These are phyloP conservation scores for Drosophila sulfurigaster DNA, from an alignment of 1,140 invertebrate species.

Conservation along the genomic window DNA sequence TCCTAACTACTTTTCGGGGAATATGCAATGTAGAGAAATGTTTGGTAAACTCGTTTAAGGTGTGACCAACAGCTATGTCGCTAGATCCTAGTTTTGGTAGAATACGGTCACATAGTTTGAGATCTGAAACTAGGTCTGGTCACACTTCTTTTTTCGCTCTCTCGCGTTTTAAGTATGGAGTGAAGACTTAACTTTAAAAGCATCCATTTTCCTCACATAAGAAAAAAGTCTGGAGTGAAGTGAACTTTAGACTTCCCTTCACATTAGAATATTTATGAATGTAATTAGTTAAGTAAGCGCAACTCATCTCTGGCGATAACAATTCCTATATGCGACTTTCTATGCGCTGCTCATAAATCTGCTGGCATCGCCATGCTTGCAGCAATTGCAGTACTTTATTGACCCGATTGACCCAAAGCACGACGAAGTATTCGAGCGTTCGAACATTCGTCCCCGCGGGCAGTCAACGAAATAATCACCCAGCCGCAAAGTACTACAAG, in stretches of 20 bases:
- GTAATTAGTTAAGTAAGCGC: background rate
- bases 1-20: no score
- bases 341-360: conserved; percentile 49
- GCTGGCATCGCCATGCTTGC: conserved; percentile 12
- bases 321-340: conserved; percentile 16
- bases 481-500: conserved; percentile 37
- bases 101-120: no score
- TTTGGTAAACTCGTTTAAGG: no score
- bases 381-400: conserved; percentile 57
- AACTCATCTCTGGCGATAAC: conserved; percentile 5
- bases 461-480: conserved; percentile 59
- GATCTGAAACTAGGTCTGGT: no score
- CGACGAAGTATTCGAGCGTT: conserved; percentile 44
- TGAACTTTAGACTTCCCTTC: background rate
- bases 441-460: conserved; percentile 30
- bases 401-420: conserved; percentile 71
- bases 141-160: no score
- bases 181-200: no score
- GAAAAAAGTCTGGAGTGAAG: background rate
- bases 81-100: no score
- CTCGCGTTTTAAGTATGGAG: no score
- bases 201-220: no score
- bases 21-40: no score
- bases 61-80: no score
- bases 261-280: background rate